A percentile compares a stretch with the other conserved stretches of the same genome.
Conservation (phyloP, 2,888 invertebrate species). For the Hypena proboscidalis region DNA sequence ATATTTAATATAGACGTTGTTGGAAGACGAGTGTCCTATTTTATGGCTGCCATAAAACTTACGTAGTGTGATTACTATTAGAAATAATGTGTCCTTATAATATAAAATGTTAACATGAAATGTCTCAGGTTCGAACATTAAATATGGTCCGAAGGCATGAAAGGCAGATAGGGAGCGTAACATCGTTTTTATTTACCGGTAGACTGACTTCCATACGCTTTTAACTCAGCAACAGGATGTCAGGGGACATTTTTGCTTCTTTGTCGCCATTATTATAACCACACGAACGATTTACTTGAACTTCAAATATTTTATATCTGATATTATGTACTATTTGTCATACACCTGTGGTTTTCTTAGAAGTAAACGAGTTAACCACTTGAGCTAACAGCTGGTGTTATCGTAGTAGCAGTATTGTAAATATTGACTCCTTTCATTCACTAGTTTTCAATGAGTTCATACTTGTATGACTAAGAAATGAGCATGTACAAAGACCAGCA, state of each 20-base stretch:
- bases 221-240: conserved; percentile 25
- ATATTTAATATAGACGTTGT: too few species aligned
- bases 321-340: conserved; percentile 5
- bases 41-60: neutral
- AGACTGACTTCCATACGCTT: conserved; percentile 21
- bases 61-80: too few species aligned
- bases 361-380: conserved; percentile 8
- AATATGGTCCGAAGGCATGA: conserved; percentile 9
- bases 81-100: neutral
- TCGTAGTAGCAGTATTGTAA: conserved; percentile 3
- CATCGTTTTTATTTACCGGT: conserved; percentile 21
- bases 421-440: conserved; percentile 5
- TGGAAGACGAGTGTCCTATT: too few species aligned
- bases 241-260: conserved; percentile 20
- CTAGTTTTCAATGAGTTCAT: conserved; percentile 4
- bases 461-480: conserved; percentile 3
- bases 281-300: conserved; percentile 18
- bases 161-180: conserved; percentile 4
- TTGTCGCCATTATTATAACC: conserved; percentile 17
- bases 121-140: too few species aligned
- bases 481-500: neutral
- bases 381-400: conserved; percentile 21
- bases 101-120: neutral
- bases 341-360: conserved; percentile 17
- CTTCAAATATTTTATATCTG: conserved; percentile 18